Evolutionary conservation across 2,888 invertebrate species (phyloP).

Genomic region (Hirtodrosophila alboralis): DNA sequence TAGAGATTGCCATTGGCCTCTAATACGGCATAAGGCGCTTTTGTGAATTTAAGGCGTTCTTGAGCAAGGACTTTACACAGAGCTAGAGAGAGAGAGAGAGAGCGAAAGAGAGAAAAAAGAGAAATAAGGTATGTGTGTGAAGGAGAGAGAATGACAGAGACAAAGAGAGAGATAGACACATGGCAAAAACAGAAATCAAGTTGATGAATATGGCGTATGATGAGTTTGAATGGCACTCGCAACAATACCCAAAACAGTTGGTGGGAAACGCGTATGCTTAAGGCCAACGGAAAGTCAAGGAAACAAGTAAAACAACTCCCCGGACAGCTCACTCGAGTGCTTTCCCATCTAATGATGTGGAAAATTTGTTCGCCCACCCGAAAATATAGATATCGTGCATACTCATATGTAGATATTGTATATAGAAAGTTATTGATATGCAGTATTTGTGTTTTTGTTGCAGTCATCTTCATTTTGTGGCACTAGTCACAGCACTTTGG

Average conservation of each 20-base stretch:
- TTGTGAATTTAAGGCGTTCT: conserved; percentile 35
- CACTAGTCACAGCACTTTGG: conserved; percentile 30
- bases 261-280: conserved; percentile 27
- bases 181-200: conserved; percentile 52
- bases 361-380: conserved; percentile 67
- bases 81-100: not conserved
- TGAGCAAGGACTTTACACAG: conserved; percentile 15
- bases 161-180: conserved; percentile 9
- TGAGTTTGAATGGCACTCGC: conserved; percentile 64
- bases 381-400: conserved; percentile 12
- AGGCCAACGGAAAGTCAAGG: conserved; percentile 21
- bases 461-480: conserved; percentile 39
- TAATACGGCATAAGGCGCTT: conserved; percentile 28
- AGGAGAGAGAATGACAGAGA: not conserved
- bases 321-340: conserved; percentile 67
- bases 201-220: conserved; percentile 75
- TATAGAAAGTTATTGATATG: conserved; percentile 64
- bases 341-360: conserved; percentile 77
- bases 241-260: conserved; percentile 39
- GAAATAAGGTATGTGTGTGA: too few relatives aligned
- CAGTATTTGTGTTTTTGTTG: conserved; percentile 58
- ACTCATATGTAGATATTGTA: conserved; percentile 18
- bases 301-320: conserved; percentile 50
- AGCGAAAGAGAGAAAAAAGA: conserved; percentile 1
- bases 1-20: conserved; percentile 34